Evolutionary conservation across 2,797 vertebrate genomes (phyloP), one percentile per base, ranked within the genome.

Genomic region (Anabas testudineus): DNA sequence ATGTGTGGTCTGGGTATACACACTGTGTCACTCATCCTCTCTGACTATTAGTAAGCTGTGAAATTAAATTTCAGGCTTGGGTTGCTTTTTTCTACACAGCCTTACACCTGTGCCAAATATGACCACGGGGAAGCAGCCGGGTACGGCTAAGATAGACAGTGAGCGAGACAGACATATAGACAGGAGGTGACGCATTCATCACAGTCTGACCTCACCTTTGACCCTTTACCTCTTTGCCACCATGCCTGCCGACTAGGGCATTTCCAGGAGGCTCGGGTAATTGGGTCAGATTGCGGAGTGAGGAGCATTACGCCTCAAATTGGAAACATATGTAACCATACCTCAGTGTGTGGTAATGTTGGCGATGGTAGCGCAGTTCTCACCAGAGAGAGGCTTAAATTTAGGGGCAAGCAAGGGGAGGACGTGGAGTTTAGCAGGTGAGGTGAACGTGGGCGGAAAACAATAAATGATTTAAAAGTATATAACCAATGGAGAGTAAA

Each of bases 221-320:
- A 88, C 91, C 89, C 76, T 83, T 89, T 87, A 70, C 88, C 90
- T 85, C 67, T 74, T 42, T 80, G 78, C 88, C 84, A 87, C 80
- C 62, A 7, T 28, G 79, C 69, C 75, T 82, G 86, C 80, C 39
- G 79, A 75, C 86, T 67, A 84, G 79, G 78, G 64, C 78, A 79
- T 90, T 92, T 92, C 89, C 85, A 88, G 87, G 61, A 88, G 87
- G 79, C 68, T 88, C 7, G 71, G 63, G 74, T 93, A 94, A 94
- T 94, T 92, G 89, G 90, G 88, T 90, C 82, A 82, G 91, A 92
- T 90, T 92, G 91, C 72, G 34, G 77, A 8, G 80, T 88, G 74
- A 76, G 68, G 26, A 73, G 85, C 82, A 84, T 93, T 92, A 90
- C 16, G 68, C 47, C 82, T 82, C 68, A 90, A 94, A 95, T 92